phyloP scores from a whole-genome alignment of 1,140 invertebrate species.

The Periplaneta americana region DNA sequence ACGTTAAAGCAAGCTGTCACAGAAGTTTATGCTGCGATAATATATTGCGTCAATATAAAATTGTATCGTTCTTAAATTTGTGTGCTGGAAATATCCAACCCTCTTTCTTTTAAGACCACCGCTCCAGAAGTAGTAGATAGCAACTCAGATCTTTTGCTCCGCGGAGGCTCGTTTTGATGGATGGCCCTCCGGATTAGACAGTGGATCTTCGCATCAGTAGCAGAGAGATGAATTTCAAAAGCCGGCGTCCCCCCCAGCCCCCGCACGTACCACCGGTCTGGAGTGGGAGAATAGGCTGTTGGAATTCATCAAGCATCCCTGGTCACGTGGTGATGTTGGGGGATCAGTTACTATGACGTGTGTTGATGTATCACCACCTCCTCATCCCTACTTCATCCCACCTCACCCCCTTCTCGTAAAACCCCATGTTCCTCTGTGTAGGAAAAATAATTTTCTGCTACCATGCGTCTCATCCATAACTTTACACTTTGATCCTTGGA shows the following conservation, averaged over 20 bases:
- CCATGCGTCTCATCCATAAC: not conserved
- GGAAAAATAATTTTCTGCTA: not conserved
- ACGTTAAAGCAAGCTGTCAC: not conserved
- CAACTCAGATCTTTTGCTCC: not conserved
- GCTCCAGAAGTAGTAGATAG: not conserved
- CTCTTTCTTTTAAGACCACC: not conserved
- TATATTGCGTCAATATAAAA: not conserved
- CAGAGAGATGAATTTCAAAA: conserved; percentile 3
- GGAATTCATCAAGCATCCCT: conserved; percentile 7
- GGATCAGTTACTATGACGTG: conserved; percentile 9
- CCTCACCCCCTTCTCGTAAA: not conserved
- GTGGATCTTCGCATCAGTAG: conserved; percentile 9
- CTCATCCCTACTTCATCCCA: not conserved
- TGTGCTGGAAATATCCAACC: not conserved
- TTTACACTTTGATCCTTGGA: not conserved
- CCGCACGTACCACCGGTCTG: not conserved
- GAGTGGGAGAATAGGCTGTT: not conserved
- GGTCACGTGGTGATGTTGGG: conserved; percentile 11
- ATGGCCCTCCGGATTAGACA: conserved; percentile 2
- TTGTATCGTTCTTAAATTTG: not conserved
- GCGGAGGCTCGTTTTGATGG: conserved; percentile 5
- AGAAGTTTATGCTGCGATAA: not conserved
- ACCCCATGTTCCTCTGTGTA: not conserved
- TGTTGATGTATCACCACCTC: conserved; percentile 12
- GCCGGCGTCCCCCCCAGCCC: not conserved